Percentiles rank a stretch among this genome's conserved stretches.
These are phyloP conservation scores for Scaptomyza parva DNA, from an alignment of 2,888 invertebrate species.

Conservation along the genomic window DNA sequence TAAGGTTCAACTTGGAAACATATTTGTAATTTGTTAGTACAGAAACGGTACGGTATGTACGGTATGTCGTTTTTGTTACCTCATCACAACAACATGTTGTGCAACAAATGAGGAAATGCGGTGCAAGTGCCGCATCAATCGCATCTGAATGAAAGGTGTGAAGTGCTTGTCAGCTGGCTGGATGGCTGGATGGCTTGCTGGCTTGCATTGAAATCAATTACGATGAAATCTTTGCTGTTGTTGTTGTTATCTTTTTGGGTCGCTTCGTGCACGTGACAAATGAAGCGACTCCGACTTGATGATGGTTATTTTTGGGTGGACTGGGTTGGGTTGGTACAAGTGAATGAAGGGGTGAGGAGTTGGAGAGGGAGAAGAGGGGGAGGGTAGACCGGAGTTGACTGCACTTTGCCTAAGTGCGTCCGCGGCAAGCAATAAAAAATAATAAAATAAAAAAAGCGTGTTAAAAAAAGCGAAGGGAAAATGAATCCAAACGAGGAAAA, in stretches of 20 bases:
- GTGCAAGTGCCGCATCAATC: conserved; percentile 25
- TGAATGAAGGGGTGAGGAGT: not conserved
- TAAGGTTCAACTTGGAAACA: too few relatives aligned
- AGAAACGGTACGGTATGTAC: too few relatives aligned
- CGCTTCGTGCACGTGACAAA: conserved; percentile 61
- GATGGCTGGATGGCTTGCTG: too few relatives aligned
- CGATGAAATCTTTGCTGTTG: conserved; percentile 58
- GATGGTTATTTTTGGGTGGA: conserved; percentile 16
- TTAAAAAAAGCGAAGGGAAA: not conserved
- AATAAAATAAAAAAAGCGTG: conserved; percentile 35
- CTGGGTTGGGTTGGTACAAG: too few relatives aligned
- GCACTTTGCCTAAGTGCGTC: conserved; percentile 68
- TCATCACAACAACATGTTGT: too few relatives aligned
- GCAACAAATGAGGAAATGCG: conserved; percentile 26
- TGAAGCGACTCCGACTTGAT: conserved; percentile 34
- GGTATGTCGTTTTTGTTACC: too few relatives aligned
- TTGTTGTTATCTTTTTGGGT: conserved; percentile 62
- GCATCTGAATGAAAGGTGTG: conserved; percentile 42
- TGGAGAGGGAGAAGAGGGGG: not conserved
- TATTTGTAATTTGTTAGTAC: too few relatives aligned
- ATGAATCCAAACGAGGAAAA: too few relatives aligned
- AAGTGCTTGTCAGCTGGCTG: conserved; percentile 30
- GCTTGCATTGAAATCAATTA: conserved; percentile 60
- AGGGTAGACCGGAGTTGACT: conserved; percentile 48
- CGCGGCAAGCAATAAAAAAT: conserved; percentile 61